These are phyloP conservation scores for Charaxes varanes DNA, from an alignment of 1,140 invertebrate genomes.

Conservation along the genomic window DNA sequence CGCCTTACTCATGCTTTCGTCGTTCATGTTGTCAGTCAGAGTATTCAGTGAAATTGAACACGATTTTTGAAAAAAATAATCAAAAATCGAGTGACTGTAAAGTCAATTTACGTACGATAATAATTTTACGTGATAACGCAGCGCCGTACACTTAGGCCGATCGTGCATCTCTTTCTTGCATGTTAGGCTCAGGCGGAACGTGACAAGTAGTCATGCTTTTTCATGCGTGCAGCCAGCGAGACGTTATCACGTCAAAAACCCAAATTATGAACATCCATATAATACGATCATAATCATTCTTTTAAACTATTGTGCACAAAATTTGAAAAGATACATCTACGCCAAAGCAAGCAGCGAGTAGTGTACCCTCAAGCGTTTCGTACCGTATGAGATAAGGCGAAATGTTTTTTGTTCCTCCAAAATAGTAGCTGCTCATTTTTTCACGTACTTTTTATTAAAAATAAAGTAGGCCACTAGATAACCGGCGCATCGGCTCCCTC, in stretches of 20 bases:
- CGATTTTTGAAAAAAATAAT: too few species aligned
- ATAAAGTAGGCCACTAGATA: slow-evolving; percentile 30
- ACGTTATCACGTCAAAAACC: too few species aligned
- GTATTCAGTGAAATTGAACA: slow-evolving; percentile 10
- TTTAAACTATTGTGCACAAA: slow-evolving; percentile 12
- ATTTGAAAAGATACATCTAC: slow-evolving; percentile 16
- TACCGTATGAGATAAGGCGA: slow-evolving; percentile 15
- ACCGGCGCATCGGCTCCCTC: slow-evolving; percentile 26
- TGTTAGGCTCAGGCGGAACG: too few species aligned
- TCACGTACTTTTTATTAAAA: slow-evolving; percentile 22
- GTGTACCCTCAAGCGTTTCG: slow-evolving; percentile 19
- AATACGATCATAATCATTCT: too few species aligned
- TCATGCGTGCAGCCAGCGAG: too few species aligned
- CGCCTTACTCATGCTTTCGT: slow-evolving; percentile 34
- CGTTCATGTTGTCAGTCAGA: slow-evolving; percentile 15
- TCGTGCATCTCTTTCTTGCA: too few species aligned
- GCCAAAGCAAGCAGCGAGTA: slow-evolving; percentile 16
- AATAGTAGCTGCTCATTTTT: slow-evolving; percentile 22
- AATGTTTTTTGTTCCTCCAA: slow-evolving; percentile 21
- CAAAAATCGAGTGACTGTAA: too few species aligned
- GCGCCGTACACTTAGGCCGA: too few species aligned
- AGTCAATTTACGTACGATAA: too few species aligned
- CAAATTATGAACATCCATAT: too few species aligned
- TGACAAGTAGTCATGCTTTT: too few species aligned
- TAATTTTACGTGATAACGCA: too few species aligned